These are phyloP conservation scores for Denticeps clupeoides DNA, from an alignment of 2,797 vertebrate species.

Conservation along the genomic window DNA sequence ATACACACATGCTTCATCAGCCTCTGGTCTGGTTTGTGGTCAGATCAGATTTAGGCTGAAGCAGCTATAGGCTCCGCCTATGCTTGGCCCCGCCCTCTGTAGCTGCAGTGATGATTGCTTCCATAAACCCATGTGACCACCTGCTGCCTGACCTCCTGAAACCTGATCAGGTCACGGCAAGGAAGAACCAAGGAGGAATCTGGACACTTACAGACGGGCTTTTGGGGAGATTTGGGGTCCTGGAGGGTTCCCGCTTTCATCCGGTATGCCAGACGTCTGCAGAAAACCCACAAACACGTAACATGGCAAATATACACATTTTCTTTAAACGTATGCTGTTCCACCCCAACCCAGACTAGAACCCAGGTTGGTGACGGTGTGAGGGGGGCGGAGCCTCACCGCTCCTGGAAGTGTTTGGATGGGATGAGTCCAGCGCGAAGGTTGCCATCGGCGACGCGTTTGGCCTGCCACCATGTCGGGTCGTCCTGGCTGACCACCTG, in stretches of 20 bases:
- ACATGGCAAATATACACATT: background rate
- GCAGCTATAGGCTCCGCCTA: no score
- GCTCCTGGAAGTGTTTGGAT: constrained; percentile 95
- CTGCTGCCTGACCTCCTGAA: no score
- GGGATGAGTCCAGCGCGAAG: constrained; percentile 90
- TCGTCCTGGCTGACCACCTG: constrained; percentile 97
- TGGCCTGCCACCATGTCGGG: constrained; percentile 97
- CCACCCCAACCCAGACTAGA: no score
- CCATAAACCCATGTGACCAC: no score
- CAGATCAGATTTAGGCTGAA: no score
- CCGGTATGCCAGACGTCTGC: constrained; percentile 80
- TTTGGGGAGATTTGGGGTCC: constrained; percentile 70
- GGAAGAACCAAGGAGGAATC: no score
- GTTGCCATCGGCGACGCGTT: constrained; percentile 82
- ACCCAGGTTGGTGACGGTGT: background rate
- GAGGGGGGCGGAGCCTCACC: constrained; percentile 62
- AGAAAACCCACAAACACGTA: no score
- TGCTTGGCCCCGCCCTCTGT: no score
- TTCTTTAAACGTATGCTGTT: no score
- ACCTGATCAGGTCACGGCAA: no score
- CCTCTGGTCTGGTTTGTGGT: no score
- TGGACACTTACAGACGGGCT: constrained; percentile 72
- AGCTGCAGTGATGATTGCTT: no score
- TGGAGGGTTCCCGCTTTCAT: constrained; percentile 74
- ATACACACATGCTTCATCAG: constrained; percentile 1